A percentile compares a stretch with the other conserved stretches of the same genome.
Conservation (phyloP, 2,113 vertebrate species). For the Anguilla japonica region DNA sequence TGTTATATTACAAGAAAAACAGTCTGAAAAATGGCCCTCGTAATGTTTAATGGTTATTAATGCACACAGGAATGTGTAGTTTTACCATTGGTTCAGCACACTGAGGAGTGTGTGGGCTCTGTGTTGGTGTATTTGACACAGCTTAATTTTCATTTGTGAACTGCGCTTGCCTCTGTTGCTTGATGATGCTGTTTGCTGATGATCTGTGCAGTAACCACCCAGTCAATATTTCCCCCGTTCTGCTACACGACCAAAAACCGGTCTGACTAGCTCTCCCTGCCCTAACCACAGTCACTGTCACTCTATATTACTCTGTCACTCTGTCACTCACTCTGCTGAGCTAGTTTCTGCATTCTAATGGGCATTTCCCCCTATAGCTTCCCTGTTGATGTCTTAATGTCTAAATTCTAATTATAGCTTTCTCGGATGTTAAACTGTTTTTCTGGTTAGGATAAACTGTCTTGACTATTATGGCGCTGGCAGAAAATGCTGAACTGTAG, state of each 20-base stretch:
- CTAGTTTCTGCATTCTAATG: too few species aligned
- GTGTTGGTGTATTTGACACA: not conserved
- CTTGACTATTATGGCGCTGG: too few species aligned
- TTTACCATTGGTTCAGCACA: not conserved
- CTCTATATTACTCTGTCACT: too few species aligned
- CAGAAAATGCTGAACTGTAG: not conserved
- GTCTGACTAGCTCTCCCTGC: constrained; percentile 10
- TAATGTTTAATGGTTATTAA: too few species aligned
- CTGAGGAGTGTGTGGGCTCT: not conserved
- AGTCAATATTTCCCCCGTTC: not conserved
- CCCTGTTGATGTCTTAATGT: too few species aligned
- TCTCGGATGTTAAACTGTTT: too few species aligned
- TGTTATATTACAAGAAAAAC: too few species aligned
- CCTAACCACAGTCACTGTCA: not conserved
- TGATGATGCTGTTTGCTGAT: not conserved
- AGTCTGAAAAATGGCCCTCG: too few species aligned
- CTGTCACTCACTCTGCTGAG: not conserved
- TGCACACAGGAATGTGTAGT: not conserved
- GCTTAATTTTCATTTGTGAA: not conserved
- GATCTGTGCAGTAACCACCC: not conserved
- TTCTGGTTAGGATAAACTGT: too few species aligned
- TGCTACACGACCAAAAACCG: constrained; percentile 12
- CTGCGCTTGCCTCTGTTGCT: not conserved
- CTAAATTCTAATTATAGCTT: too few species aligned
- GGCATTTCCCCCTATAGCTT: too few species aligned